These are phyloP conservation scores for Sphaerodactylus townsendi DNA, from an alignment of 2,113 vertebrate genomes.

Conservation along the genomic window DNA sequence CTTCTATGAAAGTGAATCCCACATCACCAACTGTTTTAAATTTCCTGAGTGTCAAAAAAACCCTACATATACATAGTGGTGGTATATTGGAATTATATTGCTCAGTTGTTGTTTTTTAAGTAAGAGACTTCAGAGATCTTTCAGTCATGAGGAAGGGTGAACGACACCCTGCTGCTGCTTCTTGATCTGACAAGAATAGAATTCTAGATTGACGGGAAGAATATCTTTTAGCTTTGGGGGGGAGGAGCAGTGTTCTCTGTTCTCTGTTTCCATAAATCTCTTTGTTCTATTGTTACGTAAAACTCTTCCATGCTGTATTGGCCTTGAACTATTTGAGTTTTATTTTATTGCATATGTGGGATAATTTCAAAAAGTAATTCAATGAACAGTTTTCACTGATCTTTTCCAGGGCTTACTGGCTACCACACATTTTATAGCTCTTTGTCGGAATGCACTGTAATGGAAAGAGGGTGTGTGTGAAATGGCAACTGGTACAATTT, in stretches of 20 bases:
- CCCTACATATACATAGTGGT: no score
- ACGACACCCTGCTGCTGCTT: background rate
- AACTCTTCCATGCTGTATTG: background rate
- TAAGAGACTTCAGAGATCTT: background rate
- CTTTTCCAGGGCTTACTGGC: background rate
- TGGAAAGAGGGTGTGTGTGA: background rate
- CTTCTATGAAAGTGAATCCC: background rate
- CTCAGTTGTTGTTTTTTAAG: background rate
- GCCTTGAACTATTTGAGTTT: background rate
- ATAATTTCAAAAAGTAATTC: background rate
- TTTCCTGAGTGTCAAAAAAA: no score
- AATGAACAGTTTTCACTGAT: accelerated
- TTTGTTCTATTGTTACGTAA: background rate
- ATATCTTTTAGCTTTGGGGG: background rate
- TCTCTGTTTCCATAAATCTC: background rate
- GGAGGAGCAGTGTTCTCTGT: no score
- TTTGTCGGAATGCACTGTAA: background rate
- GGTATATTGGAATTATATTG: background rate
- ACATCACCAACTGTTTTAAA: background rate
- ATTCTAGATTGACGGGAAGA: background rate
- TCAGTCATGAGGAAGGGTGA: background rate
- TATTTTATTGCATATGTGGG: background rate
- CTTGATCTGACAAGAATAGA: background rate
- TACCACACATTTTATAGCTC: background rate
- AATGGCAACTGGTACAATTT: background rate